These are phyloP conservation scores for Orgyia antiqua DNA, from an alignment of 2,888 invertebrate genomes.

Conservation along the genomic window DNA sequence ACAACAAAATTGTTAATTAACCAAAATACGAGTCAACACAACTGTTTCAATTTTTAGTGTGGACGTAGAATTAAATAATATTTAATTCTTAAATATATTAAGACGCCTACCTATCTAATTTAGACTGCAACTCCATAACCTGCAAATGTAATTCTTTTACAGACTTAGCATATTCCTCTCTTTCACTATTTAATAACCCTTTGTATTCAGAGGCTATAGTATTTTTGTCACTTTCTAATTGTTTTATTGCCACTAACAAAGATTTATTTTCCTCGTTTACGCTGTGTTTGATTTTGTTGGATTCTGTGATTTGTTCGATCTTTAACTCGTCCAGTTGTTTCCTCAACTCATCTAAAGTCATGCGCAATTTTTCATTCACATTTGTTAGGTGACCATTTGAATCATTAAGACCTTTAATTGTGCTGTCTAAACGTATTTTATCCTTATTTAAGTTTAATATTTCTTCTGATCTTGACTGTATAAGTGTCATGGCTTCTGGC, in stretches of 20 bases:
- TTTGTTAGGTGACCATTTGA: constrained; percentile 46
- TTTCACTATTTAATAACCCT: constrained; percentile 68
- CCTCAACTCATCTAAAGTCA: constrained; percentile 36
- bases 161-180: constrained; percentile 58
- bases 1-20: no score
- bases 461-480: constrained; percentile 51
- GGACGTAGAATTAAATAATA: no score
- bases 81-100: no score
- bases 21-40: no score
- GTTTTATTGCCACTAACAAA: constrained; percentile 51
- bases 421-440: constrained; percentile 45
- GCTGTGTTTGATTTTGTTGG: constrained; percentile 36
- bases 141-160: constrained; percentile 50
- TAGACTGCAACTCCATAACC: constrained; percentile 46
- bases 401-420: constrained; percentile 43
- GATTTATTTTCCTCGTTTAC: constrained; percentile 60
- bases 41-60: no score
- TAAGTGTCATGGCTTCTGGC: constrained; percentile 43
- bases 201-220: constrained; percentile 67
- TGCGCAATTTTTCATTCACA: constrained; percentile 35
- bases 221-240: constrained; percentile 64
- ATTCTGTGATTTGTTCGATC: constrained; percentile 30
- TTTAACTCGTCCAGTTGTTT: constrained; percentile 37
- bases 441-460: constrained; percentile 51
- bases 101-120: constrained; percentile 47